These are phyloP conservation scores for Upupa epops DNA, from an alignment of 2,113 vertebrate species.

Conservation along the genomic window DNA sequence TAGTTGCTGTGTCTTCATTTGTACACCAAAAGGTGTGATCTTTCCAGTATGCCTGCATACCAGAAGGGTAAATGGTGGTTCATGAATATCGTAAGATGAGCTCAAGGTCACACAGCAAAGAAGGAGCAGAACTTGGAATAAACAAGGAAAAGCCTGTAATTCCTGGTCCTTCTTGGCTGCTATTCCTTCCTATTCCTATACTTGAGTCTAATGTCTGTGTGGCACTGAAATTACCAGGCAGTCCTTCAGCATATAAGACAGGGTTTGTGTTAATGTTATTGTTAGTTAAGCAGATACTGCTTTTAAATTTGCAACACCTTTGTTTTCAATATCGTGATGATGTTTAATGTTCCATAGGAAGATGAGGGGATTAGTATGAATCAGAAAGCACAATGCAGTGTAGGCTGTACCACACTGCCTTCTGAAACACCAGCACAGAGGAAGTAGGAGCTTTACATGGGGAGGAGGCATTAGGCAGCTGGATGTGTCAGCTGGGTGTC, in stretches of 20 bases:
- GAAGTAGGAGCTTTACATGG: neutral
- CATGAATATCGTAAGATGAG: neutral
- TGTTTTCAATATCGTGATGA: constrained; percentile 67
- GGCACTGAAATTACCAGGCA: constrained; percentile 65
- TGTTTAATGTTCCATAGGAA: constrained; percentile 66
- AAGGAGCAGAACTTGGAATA: constrained; percentile 41
- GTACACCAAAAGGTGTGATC: neutral
- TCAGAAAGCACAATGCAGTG: constrained; percentile 61
- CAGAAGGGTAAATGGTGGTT: neutral
- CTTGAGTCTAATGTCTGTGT: constrained; percentile 44
- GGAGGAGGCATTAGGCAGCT: constrained; percentile 55
- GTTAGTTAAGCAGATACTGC: constrained; percentile 68
- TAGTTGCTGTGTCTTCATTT: neutral
- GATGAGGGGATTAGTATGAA: constrained; percentile 56
- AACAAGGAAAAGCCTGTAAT: constrained; percentile 46
- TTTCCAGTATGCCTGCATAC: neutral
- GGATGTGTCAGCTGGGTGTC: constrained; percentile 59
- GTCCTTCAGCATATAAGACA: constrained; percentile 66
- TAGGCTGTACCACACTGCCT: constrained; percentile 35
- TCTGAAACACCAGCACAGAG: constrained; percentile 13
- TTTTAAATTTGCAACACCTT: constrained; percentile 69
- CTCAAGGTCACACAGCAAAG: constrained; percentile 44
- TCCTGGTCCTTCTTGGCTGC: constrained; percentile 34
- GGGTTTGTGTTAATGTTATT: constrained; percentile 64
- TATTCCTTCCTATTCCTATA: constrained; percentile 62